These are phyloP conservation scores for Meteorus cinctellus DNA, from an alignment of 2,888 invertebrate species.

Conservation along the genomic window DNA sequence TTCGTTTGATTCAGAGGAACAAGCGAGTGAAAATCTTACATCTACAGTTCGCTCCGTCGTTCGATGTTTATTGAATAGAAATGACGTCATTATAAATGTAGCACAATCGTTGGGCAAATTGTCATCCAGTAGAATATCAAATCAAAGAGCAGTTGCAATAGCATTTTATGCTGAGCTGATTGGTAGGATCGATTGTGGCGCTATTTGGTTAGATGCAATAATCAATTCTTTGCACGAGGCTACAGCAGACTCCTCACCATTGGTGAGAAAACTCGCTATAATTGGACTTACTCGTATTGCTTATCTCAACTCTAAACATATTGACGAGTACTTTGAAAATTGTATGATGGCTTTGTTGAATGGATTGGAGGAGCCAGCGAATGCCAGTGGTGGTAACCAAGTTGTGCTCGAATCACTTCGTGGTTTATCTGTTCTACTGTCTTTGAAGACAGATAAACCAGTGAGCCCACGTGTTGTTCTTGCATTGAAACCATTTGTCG, in stretches of 20 bases:
- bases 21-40: constrained; percentile 62
- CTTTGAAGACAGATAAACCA: constrained; percentile 58
- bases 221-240: constrained; percentile 65
- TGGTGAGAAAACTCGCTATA: constrained; percentile 65
- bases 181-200: constrained; percentile 60
- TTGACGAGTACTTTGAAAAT: constrained; percentile 65
- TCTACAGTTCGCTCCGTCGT: constrained; percentile 60
- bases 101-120: constrained; percentile 59
- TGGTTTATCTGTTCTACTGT: constrained; percentile 63
- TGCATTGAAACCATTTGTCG: constrained; percentile 67
- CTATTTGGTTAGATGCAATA: constrained; percentile 66
- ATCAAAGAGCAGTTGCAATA: constrained; percentile 63
- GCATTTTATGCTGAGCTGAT: constrained; percentile 65
- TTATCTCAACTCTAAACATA: constrained; percentile 58
- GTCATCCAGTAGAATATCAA: constrained; percentile 60
- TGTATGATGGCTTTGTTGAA: constrained; percentile 64
- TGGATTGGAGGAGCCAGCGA: constrained; percentile 65
- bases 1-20: constrained; percentile 59
- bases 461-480: constrained; percentile 65
- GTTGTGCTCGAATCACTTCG: constrained; percentile 66
- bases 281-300: constrained; percentile 65
- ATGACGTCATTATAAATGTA: constrained; percentile 55
- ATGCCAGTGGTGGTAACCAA: constrained; percentile 60
- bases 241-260: constrained; percentile 64
- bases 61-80: constrained; percentile 56